These are phyloP conservation scores for Amphimedon queenslandica DNA, from an alignment of 37 sponge, comb jelly and placozoan genomes.

Conservation along the genomic window DNA sequence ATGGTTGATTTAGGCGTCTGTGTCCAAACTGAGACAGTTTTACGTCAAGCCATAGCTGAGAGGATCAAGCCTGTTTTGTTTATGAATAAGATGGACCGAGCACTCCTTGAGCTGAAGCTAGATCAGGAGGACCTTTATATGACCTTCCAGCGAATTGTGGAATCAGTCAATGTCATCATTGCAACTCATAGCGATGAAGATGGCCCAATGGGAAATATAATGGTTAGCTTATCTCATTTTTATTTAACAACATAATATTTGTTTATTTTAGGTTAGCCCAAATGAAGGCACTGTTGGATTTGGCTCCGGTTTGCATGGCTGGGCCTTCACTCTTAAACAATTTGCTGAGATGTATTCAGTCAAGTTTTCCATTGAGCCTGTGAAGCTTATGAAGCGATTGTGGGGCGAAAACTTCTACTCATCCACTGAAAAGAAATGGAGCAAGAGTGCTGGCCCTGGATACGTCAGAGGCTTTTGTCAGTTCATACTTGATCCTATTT, in stretches of 20 bases:
- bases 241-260: neutral
- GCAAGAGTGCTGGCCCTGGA: conserved; percentile 67
- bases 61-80: conserved; percentile 95
- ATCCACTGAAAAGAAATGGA: conserved; percentile 87
- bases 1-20: conserved; percentile 78
- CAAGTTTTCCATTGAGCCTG: conserved; percentile 92
- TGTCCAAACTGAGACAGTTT: conserved; percentile 97
- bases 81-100: conserved; percentile 99
- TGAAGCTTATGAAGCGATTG: conserved; percentile 90
- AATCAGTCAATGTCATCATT: conserved; percentile 95
- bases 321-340: conserved; percentile 99
- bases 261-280: conserved; percentile 57
- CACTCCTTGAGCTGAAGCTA: conserved; percentile 96
- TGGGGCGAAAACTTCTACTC: conserved; percentile 97
- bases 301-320: conserved; percentile 98
- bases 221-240: conserved; percentile 28
- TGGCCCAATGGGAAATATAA: conserved; percentile 89
- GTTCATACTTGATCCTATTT: conserved; percentile 98
- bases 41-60: conserved; percentile 97
- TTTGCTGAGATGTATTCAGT: conserved; percentile 96
- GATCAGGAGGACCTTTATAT: conserved; percentile 92
- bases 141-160: conserved; percentile 95
- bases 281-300: conserved; percentile 94
- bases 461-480: conserved; percentile 90
- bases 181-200: conserved; percentile 93